phyloP scores from a whole-genome alignment of 2,113 vertebrate species.

The Merops nubicus region DNA sequence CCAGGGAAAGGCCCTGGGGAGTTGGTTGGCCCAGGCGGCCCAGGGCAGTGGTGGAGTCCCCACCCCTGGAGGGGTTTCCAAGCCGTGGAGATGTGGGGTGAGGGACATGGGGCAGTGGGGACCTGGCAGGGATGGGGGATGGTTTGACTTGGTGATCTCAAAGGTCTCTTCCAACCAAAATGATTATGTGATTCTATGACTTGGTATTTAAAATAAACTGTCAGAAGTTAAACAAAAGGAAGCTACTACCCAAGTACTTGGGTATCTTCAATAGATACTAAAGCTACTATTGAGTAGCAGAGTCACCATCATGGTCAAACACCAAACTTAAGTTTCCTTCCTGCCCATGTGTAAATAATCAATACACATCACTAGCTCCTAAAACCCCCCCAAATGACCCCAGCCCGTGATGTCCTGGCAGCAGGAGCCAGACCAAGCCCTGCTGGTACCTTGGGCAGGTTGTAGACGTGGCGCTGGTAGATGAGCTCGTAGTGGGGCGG shows the following conservation, averaged over 20 bases:
- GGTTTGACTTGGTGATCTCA: no score
- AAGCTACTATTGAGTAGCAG: not conserved
- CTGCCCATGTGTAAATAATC: accelerated
- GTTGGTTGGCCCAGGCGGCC: no score
- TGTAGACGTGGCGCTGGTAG: slow-evolving; percentile 91
- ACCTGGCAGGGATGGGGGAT: no score
- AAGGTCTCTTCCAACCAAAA: no score
- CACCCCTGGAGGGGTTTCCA: no score
- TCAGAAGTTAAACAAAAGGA: not conserved
- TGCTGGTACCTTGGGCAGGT: slow-evolving; percentile 86
- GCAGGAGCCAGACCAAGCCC: accelerated
- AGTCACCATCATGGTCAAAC: accelerated
- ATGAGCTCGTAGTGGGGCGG: slow-evolving; percentile 95
- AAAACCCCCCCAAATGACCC: accelerated
- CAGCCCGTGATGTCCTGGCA: not conserved
- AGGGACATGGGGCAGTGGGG: no score
- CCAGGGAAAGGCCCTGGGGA: no score
- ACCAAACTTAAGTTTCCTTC: not conserved
- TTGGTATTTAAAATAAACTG: not conserved
- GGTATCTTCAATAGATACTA: accelerated
- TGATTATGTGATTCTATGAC: not conserved
- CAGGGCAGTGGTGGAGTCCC: no score
- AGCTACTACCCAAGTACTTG: not conserved
- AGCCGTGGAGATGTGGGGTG: no score
- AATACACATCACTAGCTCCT: not conserved